phyloP scores from a whole-genome alignment of 2,113 vertebrate species.

The Xiphorhynchus elegans region DNA sequence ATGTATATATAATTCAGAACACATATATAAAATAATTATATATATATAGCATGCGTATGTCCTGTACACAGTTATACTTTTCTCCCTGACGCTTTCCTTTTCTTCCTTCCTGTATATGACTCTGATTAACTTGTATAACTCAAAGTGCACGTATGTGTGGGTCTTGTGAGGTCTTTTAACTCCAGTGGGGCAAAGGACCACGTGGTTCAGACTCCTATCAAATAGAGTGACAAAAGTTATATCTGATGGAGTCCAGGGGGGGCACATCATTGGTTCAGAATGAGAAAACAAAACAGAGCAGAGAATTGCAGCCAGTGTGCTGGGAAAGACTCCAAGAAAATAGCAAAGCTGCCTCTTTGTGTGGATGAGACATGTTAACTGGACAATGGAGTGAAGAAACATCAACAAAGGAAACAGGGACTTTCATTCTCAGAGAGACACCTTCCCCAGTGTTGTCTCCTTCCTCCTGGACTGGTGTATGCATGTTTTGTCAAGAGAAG shows the following conservation, averaged over 20 bases:
- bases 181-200: background rate
- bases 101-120: background rate
- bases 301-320: background rate
- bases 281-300: background rate
- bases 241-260: background rate
- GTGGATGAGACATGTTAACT: background rate
- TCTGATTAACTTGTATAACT: background rate
- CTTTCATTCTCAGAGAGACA: background rate
- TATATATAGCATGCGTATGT: too few relatives aligned
- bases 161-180: background rate
- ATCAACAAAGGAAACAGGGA: background rate
- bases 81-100: background rate
- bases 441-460: background rate
- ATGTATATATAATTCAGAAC: background rate
- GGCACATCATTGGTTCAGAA: background rate
- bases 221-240: background rate
- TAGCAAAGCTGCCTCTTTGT: background rate
- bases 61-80: background rate
- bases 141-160: background rate
- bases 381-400: background rate
- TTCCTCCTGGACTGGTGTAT: background rate
- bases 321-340: constrained; percentile 22
- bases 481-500: background rate
- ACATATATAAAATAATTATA: background rate
- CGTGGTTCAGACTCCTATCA: background rate